Base-by-base conservation (phyloP, 2,113 vertebrate genomes). In the Percina caprodes region DNA sequence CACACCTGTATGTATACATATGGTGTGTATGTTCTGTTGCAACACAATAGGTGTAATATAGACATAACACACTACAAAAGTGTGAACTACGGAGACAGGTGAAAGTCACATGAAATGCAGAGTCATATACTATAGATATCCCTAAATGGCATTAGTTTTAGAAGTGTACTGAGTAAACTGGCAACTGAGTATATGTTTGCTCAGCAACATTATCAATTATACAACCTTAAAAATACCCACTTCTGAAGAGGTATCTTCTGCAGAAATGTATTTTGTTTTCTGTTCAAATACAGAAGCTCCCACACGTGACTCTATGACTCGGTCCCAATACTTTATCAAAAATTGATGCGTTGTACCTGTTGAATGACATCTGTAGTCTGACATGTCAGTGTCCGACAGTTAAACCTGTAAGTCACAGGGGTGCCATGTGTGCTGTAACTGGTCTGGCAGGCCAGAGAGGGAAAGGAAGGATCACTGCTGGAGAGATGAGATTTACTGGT, bases 401-500 rank as follows among this genome's bases (percentile, higher is more conserved):
- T 66, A 16, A 73, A 77, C 45, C 49, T 51, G 35, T n/a, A 48
- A 9, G 48, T 77, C 66, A 19, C 42, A 35, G 23, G 39, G 58
- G 16, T 67, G 48, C 14, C 2, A 21, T 46, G n/a, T 12, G 3
- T 48, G 58, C 46, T 63, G 21, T 9, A 81, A 87, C 86, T 62
- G 67, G 80, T 69, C 79, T 69, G 48, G 52, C 24, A 68, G 77
- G 62, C 54, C 56, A 51, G 39, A 80, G 67, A 49, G 51, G 9
- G 16, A 77, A 66, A 62, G 26, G 0, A 58, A 10, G 78, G 71
- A 74, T 87, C 58, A 49, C 21, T 35, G 26, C 24, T 68, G 46
- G 54, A 63, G 26, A 66, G 61, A 42, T 48, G 54, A 75, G 74
- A 82, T 84, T 77, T 83, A 45, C 73, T 54, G 51, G 59, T 83